Conservation (phyloP, 2,888 invertebrate genomes). For the Balanococcus diminutus region DNA sequence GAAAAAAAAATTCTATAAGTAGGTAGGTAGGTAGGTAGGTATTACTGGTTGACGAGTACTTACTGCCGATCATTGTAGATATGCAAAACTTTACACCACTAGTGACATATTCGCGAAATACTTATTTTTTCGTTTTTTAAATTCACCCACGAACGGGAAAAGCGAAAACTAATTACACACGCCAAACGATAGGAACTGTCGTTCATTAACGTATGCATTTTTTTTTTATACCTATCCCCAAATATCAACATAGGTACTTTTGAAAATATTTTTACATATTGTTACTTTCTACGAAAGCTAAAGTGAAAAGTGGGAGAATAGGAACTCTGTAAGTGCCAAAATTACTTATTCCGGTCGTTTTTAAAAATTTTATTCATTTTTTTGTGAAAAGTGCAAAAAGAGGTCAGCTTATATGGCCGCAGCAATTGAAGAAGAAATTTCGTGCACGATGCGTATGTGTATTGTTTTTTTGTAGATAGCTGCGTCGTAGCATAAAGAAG, state of each 20-base stretch:
- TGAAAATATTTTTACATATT: constrained; percentile 8
- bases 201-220: neutral
- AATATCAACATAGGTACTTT: neutral
- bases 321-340: neutral
- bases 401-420: neutral
- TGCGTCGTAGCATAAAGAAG: neutral
- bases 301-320: neutral
- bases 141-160: neutral
- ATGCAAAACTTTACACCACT: neutral
- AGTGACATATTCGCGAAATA: neutral
- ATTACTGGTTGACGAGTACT: too few species aligned
- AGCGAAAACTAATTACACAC: neutral
- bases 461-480: neutral
- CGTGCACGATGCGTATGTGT: neutral
- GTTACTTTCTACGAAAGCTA: neutral
- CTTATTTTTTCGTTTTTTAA: neutral
- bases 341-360: constrained; percentile 20
- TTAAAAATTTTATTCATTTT: constrained; percentile 3
- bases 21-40: too few species aligned
- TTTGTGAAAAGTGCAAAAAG: neutral
- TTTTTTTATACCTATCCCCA: neutral
- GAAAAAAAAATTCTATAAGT: too few species aligned
- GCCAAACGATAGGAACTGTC: constrained; percentile 5
- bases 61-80: neutral
- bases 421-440: neutral